phyloP scores from a whole-genome alignment of 2,113 vertebrate genomes.

The Gymnarchus niloticus region DNA sequence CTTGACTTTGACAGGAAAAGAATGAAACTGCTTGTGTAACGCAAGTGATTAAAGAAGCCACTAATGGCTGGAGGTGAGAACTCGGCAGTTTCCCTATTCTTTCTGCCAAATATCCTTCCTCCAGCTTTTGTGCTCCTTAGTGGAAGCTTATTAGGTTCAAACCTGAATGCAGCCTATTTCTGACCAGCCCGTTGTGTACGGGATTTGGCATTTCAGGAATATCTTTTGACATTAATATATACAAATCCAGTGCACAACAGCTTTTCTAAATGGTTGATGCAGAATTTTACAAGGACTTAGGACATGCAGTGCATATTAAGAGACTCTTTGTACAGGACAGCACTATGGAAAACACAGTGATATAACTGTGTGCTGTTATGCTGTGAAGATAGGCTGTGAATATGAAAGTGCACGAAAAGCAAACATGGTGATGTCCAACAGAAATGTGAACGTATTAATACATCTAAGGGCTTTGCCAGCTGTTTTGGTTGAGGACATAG shows the following conservation, averaged over 20 bases:
- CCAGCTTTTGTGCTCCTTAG: neutral
- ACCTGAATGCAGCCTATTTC: neutral
- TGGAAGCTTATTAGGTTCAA: neutral
- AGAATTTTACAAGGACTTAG: neutral
- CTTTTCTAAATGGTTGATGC: neutral
- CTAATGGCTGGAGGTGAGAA: constrained; percentile 5
- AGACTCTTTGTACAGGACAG: neutral
- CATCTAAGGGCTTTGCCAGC: neutral
- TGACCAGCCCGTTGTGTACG: neutral
- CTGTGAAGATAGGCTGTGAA: neutral
- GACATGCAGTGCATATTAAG: neutral
- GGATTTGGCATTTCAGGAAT: neutral
- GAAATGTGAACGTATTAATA: neutral
- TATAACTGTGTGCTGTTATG: neutral
- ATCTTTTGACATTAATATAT: neutral
- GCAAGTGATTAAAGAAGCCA: constrained; percentile 13
- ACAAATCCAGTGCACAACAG: too few species aligned
- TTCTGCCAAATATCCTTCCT: constrained; percentile 6
- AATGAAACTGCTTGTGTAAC: constrained; percentile 14
- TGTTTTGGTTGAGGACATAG: neutral
- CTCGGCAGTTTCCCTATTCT: constrained; percentile 7
- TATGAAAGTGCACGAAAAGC: neutral
- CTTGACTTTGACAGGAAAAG: constrained; percentile 27
- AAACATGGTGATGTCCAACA: neutral
- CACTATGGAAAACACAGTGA: neutral